Evolutionary conservation across 2,888 invertebrate genomes (phyloP).

Genomic region (Tetheella fluctuosa): DNA sequence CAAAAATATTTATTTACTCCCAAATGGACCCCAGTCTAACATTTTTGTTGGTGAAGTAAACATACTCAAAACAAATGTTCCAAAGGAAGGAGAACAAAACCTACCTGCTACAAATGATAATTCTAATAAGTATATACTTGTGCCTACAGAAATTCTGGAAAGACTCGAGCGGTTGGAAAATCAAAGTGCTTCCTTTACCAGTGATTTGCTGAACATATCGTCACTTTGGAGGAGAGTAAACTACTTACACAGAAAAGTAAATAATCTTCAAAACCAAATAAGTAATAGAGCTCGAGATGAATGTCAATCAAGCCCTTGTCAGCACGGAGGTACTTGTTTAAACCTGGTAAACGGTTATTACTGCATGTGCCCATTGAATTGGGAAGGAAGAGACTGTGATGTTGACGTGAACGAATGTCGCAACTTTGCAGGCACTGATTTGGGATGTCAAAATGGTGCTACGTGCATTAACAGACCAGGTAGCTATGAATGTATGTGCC

Average conservation of each 20-base stretch:
- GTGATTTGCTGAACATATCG: conserved; percentile 48
- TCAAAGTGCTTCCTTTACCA: conserved; percentile 33
- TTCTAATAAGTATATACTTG: conserved; percentile 38
- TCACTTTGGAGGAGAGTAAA: conserved; percentile 55
- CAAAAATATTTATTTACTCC: conserved; percentile 90
- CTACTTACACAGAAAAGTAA: conserved; percentile 67
- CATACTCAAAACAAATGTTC: conserved; percentile 76
- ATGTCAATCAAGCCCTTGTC: conserved; percentile 90
- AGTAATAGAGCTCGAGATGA: conserved; percentile 81
- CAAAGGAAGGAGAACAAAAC: conserved; percentile 31
- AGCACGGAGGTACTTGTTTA: conserved; percentile 92
- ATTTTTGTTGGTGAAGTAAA: conserved; percentile 89
- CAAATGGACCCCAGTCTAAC: conserved; percentile 86
- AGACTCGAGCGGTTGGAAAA: conserved; percentile 62
- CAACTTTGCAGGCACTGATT: conserved; percentile 90
- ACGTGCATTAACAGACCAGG: conserved; percentile 92
- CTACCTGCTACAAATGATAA: conserved; percentile 30
- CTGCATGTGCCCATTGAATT: conserved; percentile 89
- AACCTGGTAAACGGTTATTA: conserved; percentile 88
- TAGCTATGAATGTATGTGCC: conserved; percentile 92
- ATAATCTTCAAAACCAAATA: conserved; percentile 69
- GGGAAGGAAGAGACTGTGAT: conserved; percentile 89
- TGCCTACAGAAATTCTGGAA: conserved; percentile 47
- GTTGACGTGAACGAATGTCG: conserved; percentile 95
- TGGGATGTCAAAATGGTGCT: conserved; percentile 96